Evolutionary conservation across 2,797 vertebrate species (phyloP), one percentile per base, ranked within the genome.

Genomic region (Carcharodon carcharias): DNA sequence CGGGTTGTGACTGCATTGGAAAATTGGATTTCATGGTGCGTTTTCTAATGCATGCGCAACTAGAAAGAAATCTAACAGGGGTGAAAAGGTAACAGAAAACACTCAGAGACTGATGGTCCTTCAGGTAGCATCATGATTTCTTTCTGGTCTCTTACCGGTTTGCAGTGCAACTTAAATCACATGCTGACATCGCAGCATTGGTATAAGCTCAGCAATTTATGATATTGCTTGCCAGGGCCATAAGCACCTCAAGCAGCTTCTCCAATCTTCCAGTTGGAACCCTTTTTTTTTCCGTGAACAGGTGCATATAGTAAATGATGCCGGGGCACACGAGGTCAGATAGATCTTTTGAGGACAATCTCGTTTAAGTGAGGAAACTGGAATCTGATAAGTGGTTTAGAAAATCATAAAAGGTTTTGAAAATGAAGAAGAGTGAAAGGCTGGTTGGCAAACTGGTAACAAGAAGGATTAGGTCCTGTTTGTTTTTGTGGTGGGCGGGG

Each of bases 1-100:
- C 14, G 18, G 50, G 50, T 95, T 28, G 50, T 18, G 69, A 77
- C 94, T 95, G 94, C 5, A 35, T 56, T 1, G 31, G 69, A 95
- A 95, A 95, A 95, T 95, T 95, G 69, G 94, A 77, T 95, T 95
- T 95, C 94, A 95, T 28, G 50, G 69, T 16, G 31, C 31, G 45
- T 67, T 77, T 95, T 77, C 94, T 77, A 77, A 93, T n/a, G 45
- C 50, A 18, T 56, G 50, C 50, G 5, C 69, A 77, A 31, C 69
- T 56, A 77, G 69, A n/a, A 50, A 95, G 69, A 54, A 73, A 69
- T 65, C 31, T 63, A 92, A 92, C 56, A 63, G 58, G 12, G 40
- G 23, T 71, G 67, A 71, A 95, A 77, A 58, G 94, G 50, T 95
- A 73, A 71, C 35, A 71, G 65, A 73, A 95, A 35, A 23, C 45